phyloP scores from a whole-genome alignment of 2,888 invertebrate species.

The Athrips mouffetella region DNA sequence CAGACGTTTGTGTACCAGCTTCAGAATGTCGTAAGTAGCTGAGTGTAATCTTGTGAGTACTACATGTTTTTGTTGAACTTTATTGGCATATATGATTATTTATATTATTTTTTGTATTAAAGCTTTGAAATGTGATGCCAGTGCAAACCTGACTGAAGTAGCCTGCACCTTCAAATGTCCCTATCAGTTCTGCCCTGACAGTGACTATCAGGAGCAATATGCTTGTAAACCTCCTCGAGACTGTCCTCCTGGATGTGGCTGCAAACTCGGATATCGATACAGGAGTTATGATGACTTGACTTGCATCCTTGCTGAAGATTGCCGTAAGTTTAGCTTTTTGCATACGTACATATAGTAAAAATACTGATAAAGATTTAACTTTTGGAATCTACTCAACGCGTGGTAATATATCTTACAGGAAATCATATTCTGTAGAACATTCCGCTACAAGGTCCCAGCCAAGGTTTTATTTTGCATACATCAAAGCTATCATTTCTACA shows the following conservation, averaged over 20 bases:
- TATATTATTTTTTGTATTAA: background rate
- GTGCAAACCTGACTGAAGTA: background rate
- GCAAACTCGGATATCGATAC: conserved; percentile 27
- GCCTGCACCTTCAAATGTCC: conserved; percentile 1
- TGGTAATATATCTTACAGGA: too few relatives aligned
- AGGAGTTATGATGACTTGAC: conserved; percentile 23
- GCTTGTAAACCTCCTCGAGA: conserved; percentile 16
- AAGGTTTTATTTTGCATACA: too few relatives aligned
- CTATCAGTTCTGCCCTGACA: background rate
- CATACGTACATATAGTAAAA: too few relatives aligned
- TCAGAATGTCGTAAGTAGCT: conserved; percentile 36
- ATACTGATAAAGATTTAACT: too few relatives aligned
- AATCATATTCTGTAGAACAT: too few relatives aligned
- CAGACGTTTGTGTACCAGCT: conserved; percentile 17
- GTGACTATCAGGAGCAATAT: background rate
- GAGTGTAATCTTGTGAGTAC: too few relatives aligned
- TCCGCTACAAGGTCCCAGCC: too few relatives aligned
- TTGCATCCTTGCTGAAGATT: conserved; percentile 34
- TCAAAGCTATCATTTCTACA: too few relatives aligned
- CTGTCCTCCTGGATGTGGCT: conserved; percentile 33
- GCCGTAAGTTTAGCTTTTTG: conserved; percentile 31
- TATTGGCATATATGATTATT: too few relatives aligned
- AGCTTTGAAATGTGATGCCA: background rate
- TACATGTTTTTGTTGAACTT: too few relatives aligned
- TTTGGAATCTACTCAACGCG: too few relatives aligned